Evolutionary conservation across 2,888 invertebrate species (phyloP), one percentile per base, ranked within the genome.

Genomic region (Sminthurides aquaticus): DNA sequence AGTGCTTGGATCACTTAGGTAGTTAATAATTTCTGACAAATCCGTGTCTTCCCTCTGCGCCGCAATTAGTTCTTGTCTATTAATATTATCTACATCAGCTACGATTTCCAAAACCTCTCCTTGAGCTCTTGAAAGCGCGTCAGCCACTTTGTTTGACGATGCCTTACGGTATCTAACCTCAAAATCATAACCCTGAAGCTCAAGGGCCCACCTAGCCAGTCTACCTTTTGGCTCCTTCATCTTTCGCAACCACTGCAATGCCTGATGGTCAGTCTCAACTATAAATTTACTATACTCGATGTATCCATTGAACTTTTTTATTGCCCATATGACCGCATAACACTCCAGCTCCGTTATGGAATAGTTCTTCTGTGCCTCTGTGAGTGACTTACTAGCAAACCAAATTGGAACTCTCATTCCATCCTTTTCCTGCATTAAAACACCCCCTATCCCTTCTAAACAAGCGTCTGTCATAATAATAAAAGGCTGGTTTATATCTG

Each of bases 241-340:
- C 0, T 75, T 71, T 67, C 79, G 69, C 2, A 82, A 69, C 79
- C 80, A 82, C 76, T 79, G 78, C 43, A 82, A 73, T 0, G 81
- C 78, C 64, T 79, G 77, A 62, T 81, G 81, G 65, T 82, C 81
- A 0, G 79, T 80, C 3, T 76, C 67, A 0, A 81, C 72, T 0
- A 69, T 69, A 24, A 80, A 78, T 0, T 71, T 58, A 3, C 75
- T 43, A 0, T 77, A 77, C 59, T 79, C 78, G 0, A 81, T 69
- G 65, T 78, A 82, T 0, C 77, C 77, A 24, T 78, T 65, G 66
- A 79, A 80, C 65, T 79, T 79, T 18, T 75, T 62, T 0, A 79
- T 68, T 1, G 78, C 77, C 75, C 75, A 79, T 3, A 79, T 72
- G 0, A 78, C 74, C 0, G 75, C 76, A 8, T 78, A 25, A 0